A percentile compares a stretch with the other conserved stretches of the same genome.
Evolutionary conservation across 2,888 invertebrate genomes (phyloP).

Genomic region (Heliothis peltigera): DNA sequence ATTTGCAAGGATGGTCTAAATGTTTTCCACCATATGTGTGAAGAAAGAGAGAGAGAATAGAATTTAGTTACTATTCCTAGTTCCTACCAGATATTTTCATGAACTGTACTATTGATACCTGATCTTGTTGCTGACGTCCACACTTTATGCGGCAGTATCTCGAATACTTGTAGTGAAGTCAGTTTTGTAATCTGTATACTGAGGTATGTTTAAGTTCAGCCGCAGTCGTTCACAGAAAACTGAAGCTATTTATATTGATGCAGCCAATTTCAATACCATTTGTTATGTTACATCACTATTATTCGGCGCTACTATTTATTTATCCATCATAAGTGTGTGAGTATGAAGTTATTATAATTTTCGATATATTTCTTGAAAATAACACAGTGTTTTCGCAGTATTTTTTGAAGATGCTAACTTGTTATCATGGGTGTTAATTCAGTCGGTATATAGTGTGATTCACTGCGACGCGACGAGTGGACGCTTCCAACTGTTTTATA

Average conservation of each 20-base stretch:
- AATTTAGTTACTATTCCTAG: neutral
- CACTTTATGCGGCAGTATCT: conserved; percentile 20
- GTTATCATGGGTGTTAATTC: conserved; percentile 13
- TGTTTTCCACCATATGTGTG: too few species aligned
- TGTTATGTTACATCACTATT: conserved; percentile 27
- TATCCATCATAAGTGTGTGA: neutral
- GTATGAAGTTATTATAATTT: conserved; percentile 7
- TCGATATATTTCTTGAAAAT: conserved; percentile 16
- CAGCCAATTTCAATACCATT: conserved; percentile 50
- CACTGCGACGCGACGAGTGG: conserved; percentile 4
- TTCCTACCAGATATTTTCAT: too few species aligned
- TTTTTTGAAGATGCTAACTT: conserved; percentile 9
- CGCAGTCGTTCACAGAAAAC: conserved; percentile 55
- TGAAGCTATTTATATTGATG: conserved; percentile 56
- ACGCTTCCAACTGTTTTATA: conserved; percentile 1
- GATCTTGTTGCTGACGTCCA: conserved; percentile 32
- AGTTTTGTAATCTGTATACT: conserved; percentile 64
- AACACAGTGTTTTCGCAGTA: conserved; percentile 9
- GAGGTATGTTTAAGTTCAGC: conserved; percentile 60
- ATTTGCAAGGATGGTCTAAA: too few species aligned
- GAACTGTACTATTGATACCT: neutral
- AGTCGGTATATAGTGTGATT: conserved; percentile 22
- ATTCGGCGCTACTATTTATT: conserved; percentile 37
- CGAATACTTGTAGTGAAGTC: conserved; percentile 60
- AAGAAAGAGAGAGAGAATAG: too few species aligned